Base-by-base conservation (phyloP, 2,113 vertebrate species). In the Lasiurus cinereus region DNA sequence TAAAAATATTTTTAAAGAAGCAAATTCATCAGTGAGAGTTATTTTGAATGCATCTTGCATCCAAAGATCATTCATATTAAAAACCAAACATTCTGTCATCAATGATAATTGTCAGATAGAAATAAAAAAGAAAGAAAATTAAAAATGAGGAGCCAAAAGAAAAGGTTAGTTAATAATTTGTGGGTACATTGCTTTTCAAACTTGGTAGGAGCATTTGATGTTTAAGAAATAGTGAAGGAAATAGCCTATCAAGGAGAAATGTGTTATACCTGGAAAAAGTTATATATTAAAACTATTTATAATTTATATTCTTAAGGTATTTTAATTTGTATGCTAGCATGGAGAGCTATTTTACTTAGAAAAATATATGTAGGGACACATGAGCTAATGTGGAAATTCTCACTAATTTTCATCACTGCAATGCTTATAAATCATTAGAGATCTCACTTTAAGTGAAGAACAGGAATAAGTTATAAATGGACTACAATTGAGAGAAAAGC, bases 121-220 rank as follows among this genome's bases (percentile, higher is more conserved):
- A 56, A 43, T 96, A 84, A 88, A 74, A 89, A 24, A 9, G 29
- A 62, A 91, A 82, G 59, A 80, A 92, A 66, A 94, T 79, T n/a
- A 80, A 15, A 92, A 90, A 14, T 27, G 69, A 92, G 10, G 8
- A 22, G 5, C 29, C 0, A 2, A 87, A 93, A 87, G 27, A 88
- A 84, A 66, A 21, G 8, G 6, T 18, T 79, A 83, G 12, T 13
- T 92, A 79, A 79, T n/a, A 50, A 80, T 36, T 70, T 83, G 21
- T 36, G 21, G 10, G 33, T 9, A 43, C 7, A 22, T 48, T 50
- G 43, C 14, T 79, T 92, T 76, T 56, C 54, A 76, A 95, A 59
- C 18, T 83, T 93, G 39, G 33, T 52, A 79, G 76, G 31, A 16
- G 33, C 78, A 67, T 74, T 74, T 70, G 33, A 74, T 70, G 56